These are phyloP conservation scores for Alentia gelatinosa DNA, from an alignment of 2,888 invertebrate species.

Conservation along the genomic window DNA sequence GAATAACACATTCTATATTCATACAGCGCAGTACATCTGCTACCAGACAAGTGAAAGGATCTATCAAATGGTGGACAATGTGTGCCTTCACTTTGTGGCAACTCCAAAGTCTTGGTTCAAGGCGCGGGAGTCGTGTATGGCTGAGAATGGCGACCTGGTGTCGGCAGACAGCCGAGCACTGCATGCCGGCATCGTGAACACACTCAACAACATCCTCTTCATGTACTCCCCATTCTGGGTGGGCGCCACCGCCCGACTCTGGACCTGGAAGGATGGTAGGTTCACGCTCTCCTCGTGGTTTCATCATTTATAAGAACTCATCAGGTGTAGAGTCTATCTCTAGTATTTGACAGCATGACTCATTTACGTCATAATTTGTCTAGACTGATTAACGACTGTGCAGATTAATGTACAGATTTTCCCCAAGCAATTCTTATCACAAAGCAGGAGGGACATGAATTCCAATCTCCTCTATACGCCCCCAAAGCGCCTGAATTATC, in stretches of 20 bases:
- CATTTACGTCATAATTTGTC: no score
- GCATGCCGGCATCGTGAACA: neutral
- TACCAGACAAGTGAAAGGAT: neutral
- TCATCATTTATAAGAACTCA: no score
- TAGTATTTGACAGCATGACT: no score
- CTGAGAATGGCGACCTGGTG: neutral
- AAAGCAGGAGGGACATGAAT: no score
- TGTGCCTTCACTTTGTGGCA: neutral
- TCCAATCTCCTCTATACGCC: no score
- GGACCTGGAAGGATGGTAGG: neutral
- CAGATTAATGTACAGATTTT: no score
- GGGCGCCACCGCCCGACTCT: neutral
- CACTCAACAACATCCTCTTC: neutral
- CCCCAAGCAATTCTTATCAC: no score
- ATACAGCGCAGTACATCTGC: neutral
- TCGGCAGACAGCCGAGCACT: neutral
- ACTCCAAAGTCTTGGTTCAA: neutral
- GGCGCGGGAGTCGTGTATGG: neutral
- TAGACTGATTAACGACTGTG: no score
- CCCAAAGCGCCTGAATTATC: no score
- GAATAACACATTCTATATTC: no score
- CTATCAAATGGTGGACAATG: neutral
- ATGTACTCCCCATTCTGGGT: conserved; percentile 2
- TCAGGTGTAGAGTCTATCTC: no score
- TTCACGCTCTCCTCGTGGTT: neutral